Conservation (phyloP, 2,113 vertebrate genomes). For the Butorides virescens region DNA sequence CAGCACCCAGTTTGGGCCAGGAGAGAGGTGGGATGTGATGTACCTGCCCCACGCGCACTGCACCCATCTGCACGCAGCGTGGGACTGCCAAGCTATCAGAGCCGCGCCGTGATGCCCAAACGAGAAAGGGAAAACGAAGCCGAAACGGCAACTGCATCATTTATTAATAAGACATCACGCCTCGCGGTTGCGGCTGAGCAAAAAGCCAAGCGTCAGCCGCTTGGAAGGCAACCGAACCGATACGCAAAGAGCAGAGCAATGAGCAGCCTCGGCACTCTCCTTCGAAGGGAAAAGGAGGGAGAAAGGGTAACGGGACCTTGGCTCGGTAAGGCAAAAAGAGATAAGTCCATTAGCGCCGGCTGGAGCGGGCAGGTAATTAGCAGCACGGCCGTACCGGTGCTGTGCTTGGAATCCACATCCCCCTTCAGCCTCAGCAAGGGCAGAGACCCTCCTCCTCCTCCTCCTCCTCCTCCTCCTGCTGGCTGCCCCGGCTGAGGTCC, state of each 20-base stretch:
- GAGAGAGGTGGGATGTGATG: not conserved
- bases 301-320: not conserved
- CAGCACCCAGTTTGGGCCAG: not conserved
- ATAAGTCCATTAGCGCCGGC: rapidly evolving
- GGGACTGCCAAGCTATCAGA: rapidly evolving
- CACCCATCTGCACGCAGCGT: rapidly evolving
- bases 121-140: not conserved
- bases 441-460: not conserved
- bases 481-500: not conserved
- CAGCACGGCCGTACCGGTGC: rapidly evolving
- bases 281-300: not conserved
- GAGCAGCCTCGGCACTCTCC: not conserved
- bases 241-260: not conserved
- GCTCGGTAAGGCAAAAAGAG: not conserved
- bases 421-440: not conserved
- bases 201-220: not conserved
- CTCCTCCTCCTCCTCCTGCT: not conserved
- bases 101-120: not conserved
- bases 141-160: not conserved
- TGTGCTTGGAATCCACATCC: not conserved
- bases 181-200: not conserved
- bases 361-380: not conserved
- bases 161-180: not conserved
- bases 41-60: not conserved
- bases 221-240: not conserved